Percentiles rank a stretch among this genome's conserved stretches.
phyloP scores from a whole-genome alignment of 2,797 vertebrate genomes.

The Apogon talboti region DNA sequence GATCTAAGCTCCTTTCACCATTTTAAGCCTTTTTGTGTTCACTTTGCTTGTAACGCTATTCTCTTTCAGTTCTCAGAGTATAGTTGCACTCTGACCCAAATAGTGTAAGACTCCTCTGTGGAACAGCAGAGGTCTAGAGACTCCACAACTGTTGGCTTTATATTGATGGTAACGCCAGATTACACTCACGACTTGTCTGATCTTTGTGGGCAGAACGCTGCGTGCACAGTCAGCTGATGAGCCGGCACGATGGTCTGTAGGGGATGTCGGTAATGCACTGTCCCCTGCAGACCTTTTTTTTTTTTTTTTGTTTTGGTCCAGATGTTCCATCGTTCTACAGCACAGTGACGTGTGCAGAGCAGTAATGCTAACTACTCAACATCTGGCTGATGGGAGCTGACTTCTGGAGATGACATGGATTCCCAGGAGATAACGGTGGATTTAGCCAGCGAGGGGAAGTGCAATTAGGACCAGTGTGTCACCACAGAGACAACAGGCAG shows the following conservation, averaged over 20 bases:
- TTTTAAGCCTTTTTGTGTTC: slow-evolving; percentile 83
- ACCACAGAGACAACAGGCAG: slow-evolving; percentile 67
- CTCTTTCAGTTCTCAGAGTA: slow-evolving; percentile 66
- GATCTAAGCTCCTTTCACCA: slow-evolving; percentile 83
- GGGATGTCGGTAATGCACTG: slow-evolving; percentile 55
- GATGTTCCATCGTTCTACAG: slow-evolving; percentile 71
- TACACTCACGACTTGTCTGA: slow-evolving; percentile 43
- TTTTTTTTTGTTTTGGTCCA: slow-evolving; percentile 60
- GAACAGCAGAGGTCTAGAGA: slow-evolving; percentile 29
- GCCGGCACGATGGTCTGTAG: slow-evolving; percentile 36
- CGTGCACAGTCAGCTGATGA: slow-evolving; percentile 49
- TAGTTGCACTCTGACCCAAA: slow-evolving; percentile 71
- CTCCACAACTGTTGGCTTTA: slow-evolving; percentile 27
- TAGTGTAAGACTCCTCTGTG: slow-evolving; percentile 60
- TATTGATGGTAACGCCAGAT: slow-evolving; percentile 52
- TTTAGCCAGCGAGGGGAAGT: slow-evolving; percentile 76
- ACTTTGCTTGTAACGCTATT: slow-evolving; percentile 75
- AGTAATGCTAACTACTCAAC: slow-evolving; percentile 82
- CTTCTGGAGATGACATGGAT: slow-evolving; percentile 82
- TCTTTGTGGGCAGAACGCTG: slow-evolving; percentile 32
- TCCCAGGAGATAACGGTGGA: slow-evolving; percentile 82
- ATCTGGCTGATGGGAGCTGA: slow-evolving; percentile 81
- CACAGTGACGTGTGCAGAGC: slow-evolving; percentile 70
- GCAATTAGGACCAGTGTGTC: slow-evolving; percentile 85
- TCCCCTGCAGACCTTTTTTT: slow-evolving; percentile 54